These are phyloP conservation scores for Mormyrus hasselquistii DNA, from an alignment of 2,797 vertebrate genomes.

Conservation along the genomic window DNA sequence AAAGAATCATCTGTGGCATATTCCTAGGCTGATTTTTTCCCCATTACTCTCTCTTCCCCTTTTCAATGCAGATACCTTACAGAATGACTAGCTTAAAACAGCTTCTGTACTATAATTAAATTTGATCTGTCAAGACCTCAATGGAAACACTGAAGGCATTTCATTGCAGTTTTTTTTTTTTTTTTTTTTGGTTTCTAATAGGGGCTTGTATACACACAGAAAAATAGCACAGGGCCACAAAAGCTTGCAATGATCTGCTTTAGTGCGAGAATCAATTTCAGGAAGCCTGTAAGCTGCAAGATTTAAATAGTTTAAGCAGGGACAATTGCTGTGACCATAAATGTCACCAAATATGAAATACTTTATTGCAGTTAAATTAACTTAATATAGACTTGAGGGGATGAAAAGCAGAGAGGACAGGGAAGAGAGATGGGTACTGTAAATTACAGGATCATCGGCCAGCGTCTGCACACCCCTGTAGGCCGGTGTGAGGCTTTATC, in stretches of 20 bases:
- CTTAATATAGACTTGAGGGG: slow-evolving; percentile 21
- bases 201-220: not conserved
- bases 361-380: slow-evolving; percentile 26
- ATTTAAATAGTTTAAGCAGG: slow-evolving; percentile 19
- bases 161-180: not conserved
- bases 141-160: not conserved
- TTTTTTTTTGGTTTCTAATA: not conserved
- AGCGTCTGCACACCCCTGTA: not conserved
- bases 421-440: not conserved
- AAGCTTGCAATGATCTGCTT: not conserved
- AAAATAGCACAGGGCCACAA: not conserved
- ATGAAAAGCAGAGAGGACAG: not conserved
- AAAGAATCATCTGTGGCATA: not conserved
- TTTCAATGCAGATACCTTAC: not conserved
- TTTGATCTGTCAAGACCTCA: not conserved
- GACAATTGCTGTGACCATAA: slow-evolving; percentile 23
- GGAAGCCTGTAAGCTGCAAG: slow-evolving; percentile 6
- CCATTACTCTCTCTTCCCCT: not conserved
- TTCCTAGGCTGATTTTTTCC: not conserved
- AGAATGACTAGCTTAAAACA: not conserved
- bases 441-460: slow-evolving; percentile 15
- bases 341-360: slow-evolving; percentile 30
- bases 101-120: slow-evolving; percentile 12
- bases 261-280: not conserved
- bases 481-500: not conserved